A percentile compares a stretch with the other conserved stretches of the same genome.
These are phyloP conservation scores for Gymnopithys bicolor DNA, from an alignment of 2,797 vertebrate genomes.

Conservation along the genomic window DNA sequence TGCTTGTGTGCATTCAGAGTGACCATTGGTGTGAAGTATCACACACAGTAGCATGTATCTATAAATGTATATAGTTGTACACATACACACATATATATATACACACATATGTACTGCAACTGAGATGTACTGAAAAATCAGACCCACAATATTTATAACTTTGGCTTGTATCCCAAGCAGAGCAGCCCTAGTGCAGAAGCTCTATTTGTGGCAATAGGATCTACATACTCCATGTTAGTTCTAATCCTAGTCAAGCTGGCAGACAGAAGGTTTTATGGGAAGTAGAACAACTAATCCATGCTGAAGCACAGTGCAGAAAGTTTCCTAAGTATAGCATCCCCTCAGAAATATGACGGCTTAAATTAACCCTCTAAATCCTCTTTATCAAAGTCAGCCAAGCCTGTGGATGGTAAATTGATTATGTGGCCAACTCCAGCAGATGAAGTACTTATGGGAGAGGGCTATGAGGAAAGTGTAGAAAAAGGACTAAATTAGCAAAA, in stretches of 20 bases:
- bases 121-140: constrained; percentile 45
- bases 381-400: constrained; percentile 65
- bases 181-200: constrained; percentile 48
- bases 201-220: constrained; percentile 67
- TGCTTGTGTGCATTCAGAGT: not conserved
- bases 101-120: not conserved
- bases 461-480: constrained; percentile 1
- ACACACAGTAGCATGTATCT: not conserved
- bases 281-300: constrained; percentile 70
- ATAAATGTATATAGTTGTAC: not conserved
- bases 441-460: constrained; percentile 23
- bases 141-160: constrained; percentile 67
- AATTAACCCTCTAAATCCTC: constrained; percentile 67
- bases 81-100: rapidly evolving
- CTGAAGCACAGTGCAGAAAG: constrained; percentile 35
- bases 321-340: constrained; percentile 61
- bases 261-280: constrained; percentile 69
- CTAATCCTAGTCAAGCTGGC: constrained; percentile 68
- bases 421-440: not conserved
- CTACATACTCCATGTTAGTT: constrained; percentile 59
- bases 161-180: constrained; percentile 60
- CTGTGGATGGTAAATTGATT: constrained; percentile 52
- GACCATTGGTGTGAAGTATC: not conserved
- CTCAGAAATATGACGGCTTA: constrained; percentile 62
- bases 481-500: constrained; percentile 31